Conservation (phyloP, 2,888 invertebrate species). For the Folsomia candida region DNA sequence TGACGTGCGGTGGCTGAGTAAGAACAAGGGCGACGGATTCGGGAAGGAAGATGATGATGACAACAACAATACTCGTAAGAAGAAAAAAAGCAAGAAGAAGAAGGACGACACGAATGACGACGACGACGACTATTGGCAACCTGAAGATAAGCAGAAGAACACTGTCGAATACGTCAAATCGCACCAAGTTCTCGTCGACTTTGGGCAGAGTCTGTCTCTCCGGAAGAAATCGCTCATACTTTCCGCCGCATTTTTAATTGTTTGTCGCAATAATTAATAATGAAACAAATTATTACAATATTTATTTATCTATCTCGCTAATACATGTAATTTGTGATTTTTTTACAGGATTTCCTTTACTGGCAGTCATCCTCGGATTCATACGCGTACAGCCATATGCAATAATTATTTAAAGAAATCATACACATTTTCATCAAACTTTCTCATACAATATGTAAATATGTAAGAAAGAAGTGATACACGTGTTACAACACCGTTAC, state of each 20-base stretch:
- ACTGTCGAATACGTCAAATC: not conserved
- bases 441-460: too few species aligned
- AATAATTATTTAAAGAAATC: too few species aligned
- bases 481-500: not conserved
- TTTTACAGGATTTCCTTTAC: not conserved
- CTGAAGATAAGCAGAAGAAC: too few species aligned
- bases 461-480: too few species aligned
- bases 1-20: not conserved
- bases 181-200: not conserved
- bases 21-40: not conserved
- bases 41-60: not conserved
- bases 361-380: not conserved
- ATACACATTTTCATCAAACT: too few species aligned
- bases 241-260: slow-evolving; percentile 1
- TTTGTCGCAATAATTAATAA: not conserved
- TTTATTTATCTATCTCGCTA: not conserved
- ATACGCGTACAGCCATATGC: too few species aligned
- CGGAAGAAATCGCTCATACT: not conserved
- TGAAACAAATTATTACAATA: not conserved
- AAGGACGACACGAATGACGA: too few species aligned
- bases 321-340: too few species aligned
- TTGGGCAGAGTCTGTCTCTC: not conserved
- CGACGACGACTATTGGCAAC: not conserved
- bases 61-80: not conserved
- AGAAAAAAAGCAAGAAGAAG: too few species aligned